Conservation (phyloP, 2,888 invertebrate species). For the Loripinus fragilis region DNA sequence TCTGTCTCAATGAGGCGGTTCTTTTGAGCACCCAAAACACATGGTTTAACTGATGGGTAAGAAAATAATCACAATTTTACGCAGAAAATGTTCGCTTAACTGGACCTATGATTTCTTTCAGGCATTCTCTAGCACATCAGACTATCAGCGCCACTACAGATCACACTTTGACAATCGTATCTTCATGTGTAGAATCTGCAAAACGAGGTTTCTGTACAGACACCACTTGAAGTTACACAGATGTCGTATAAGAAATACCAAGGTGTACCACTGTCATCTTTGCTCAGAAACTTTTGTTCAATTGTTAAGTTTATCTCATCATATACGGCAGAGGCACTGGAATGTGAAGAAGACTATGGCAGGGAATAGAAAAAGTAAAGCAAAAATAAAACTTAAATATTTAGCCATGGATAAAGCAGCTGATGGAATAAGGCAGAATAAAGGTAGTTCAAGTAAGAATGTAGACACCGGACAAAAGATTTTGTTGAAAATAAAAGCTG, state of each 20-base stretch:
- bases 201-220: conserved; percentile 19
- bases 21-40: no score
- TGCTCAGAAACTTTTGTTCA: conserved; percentile 36
- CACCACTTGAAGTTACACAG: conserved; percentile 28
- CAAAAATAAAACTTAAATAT: not conserved
- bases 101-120: no score
- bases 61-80: no score
- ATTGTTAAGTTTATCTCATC: conserved; percentile 43
- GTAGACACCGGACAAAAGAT: conserved; percentile 36
- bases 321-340: conserved; percentile 20
- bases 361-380: not conserved
- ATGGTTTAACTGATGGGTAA: no score
- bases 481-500: conserved; percentile 53
- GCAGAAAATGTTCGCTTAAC: no score
- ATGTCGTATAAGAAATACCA: conserved; percentile 14
- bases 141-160: conserved; percentile 40
- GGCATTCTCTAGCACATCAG: conserved; percentile 36
- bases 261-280: conserved; percentile 33
- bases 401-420: not conserved
- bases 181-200: conserved; percentile 38
- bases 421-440: not conserved
- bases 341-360: not conserved
- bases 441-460: not conserved
- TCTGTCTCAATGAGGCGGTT: no score
- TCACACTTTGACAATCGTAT: conserved; percentile 41